Percentiles rank a stretch among this genome's conserved stretches.
Evolutionary conservation across 2,888 invertebrate genomes (phyloP).

Genomic region (Torymus aiolomorphi): DNA sequence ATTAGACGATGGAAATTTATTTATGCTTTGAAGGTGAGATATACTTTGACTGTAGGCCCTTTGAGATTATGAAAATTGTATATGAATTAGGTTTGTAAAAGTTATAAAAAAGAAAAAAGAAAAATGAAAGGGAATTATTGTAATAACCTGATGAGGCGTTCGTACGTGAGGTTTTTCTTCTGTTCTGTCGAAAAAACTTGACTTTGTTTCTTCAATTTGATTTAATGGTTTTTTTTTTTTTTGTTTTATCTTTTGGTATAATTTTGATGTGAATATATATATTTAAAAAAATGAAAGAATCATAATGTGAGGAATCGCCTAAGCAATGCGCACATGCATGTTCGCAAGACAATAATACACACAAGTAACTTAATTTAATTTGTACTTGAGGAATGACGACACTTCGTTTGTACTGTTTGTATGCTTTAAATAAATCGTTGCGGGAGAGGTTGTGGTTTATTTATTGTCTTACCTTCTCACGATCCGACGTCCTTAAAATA

Average conservation of each 20-base stretch:
- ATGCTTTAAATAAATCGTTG: slow-evolving; percentile 76
- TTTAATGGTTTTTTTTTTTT: neutral
- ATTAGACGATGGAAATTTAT: too few relatives aligned
- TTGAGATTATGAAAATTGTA: slow-evolving; percentile 30
- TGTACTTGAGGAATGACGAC: slow-evolving; percentile 71
- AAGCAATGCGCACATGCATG: slow-evolving; percentile 6
- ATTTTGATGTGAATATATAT: slow-evolving; percentile 1
- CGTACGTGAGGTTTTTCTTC: neutral
- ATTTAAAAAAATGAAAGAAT: slow-evolving; percentile 7
- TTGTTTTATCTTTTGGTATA: slow-evolving; percentile 17
- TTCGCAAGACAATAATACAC: slow-evolving; percentile 28
- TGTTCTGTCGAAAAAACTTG: slow-evolving; percentile 4
- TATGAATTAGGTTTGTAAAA: neutral
- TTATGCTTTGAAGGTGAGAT: too few relatives aligned
- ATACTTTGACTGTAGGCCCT: slow-evolving; percentile 31
- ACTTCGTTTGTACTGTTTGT: slow-evolving; percentile 75
- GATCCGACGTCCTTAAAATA: neutral
- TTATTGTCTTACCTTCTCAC: slow-evolving; percentile 23
- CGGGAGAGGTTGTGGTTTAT: slow-evolving; percentile 52
- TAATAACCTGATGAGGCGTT: neutral
- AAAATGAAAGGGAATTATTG: neutral
- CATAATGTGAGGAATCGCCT: slow-evolving; percentile 25
- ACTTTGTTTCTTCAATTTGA: slow-evolving; percentile 2
- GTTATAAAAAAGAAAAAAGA: slow-evolving; percentile 12
- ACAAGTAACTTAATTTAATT: slow-evolving; percentile 69